Evolutionary conservation across 2,888 invertebrate genomes (phyloP).

Genomic region (Caenorhabditis doughertyi): DNA sequence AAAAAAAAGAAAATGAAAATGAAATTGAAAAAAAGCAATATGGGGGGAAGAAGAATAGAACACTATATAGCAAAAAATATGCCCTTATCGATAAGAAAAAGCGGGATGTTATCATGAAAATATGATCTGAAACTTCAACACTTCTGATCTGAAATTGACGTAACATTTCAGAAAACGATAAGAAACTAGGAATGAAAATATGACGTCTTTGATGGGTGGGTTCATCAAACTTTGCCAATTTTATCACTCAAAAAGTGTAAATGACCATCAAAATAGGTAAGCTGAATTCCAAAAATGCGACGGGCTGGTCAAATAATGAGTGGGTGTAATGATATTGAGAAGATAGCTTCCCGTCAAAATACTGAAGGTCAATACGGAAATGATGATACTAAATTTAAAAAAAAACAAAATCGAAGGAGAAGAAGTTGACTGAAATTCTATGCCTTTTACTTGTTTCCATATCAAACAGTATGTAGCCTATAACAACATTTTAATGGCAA

Average conservation of each 20-base stretch:
- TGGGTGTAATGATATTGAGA: constrained; percentile 8
- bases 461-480: too few species aligned
- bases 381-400: not conserved
- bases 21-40: constrained; percentile 1
- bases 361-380: constrained; percentile 3
- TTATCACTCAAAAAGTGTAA: not conserved
- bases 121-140: constrained; percentile 47
- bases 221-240: constrained; percentile 6
- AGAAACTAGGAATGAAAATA: not conserved
- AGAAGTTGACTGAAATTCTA: not conserved
- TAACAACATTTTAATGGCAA: too few species aligned
- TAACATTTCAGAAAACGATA: constrained; percentile 20
- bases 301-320: constrained; percentile 3
- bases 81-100: constrained; percentile 17
- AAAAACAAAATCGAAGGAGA: not conserved
- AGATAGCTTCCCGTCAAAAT: not conserved
- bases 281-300: constrained; percentile 8
- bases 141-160: constrained; percentile 43
- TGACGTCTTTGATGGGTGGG: constrained; percentile 15
- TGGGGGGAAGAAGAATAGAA: not conserved
- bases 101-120: constrained; percentile 18
- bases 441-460: too few species aligned
- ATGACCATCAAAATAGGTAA: not conserved
- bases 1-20: constrained; percentile 13
- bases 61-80: not conserved